phyloP scores from a whole-genome alignment of 53 echinoderm and acorn worm genomes.

The Astropecten irregularis region DNA sequence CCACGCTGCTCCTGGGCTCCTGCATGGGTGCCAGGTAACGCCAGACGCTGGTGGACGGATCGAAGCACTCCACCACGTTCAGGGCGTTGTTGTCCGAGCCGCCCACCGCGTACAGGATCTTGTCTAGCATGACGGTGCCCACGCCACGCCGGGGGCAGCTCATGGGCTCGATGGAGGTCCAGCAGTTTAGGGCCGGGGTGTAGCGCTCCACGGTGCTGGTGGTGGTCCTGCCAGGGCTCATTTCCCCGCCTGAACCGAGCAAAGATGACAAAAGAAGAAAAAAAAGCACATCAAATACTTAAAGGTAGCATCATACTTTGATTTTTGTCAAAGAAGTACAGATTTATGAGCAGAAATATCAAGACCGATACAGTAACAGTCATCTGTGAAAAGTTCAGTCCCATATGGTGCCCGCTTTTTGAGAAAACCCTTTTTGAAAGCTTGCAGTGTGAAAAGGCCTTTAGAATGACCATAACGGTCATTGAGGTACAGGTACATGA shows the following conservation, averaged over 20 bases:
- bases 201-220: conserved; percentile 79
- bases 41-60: conserved; percentile 71
- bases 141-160: conserved; percentile 77
- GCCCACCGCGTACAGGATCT: conserved; percentile 87
- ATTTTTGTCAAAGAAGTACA: too few relatives aligned
- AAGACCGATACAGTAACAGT: too few relatives aligned
- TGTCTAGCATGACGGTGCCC: conserved; percentile 79
- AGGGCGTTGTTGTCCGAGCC: conserved; percentile 80
- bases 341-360: too few relatives aligned
- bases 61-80: conserved; percentile 85
- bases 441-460: too few relatives aligned
- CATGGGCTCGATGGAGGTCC: conserved; percentile 88
- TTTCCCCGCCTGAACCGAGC: conserved; percentile 75
- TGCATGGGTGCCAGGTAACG: conserved; percentile 79
- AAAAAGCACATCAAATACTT: not conserved
- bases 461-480: too few relatives aligned
- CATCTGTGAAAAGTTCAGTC: too few relatives aligned
- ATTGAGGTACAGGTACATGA: too few relatives aligned
- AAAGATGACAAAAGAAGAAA: not conserved
- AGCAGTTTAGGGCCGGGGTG: conserved; percentile 86
- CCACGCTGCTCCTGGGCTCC: conserved; percentile 89
- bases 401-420: too few relatives aligned
- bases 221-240: conserved; percentile 71
- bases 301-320: too few relatives aligned
- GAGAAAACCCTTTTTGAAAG: too few relatives aligned